phyloP scores from a whole-genome alignment of 2,797 vertebrate genomes.

The Paratrypauchen microcephalus region DNA sequence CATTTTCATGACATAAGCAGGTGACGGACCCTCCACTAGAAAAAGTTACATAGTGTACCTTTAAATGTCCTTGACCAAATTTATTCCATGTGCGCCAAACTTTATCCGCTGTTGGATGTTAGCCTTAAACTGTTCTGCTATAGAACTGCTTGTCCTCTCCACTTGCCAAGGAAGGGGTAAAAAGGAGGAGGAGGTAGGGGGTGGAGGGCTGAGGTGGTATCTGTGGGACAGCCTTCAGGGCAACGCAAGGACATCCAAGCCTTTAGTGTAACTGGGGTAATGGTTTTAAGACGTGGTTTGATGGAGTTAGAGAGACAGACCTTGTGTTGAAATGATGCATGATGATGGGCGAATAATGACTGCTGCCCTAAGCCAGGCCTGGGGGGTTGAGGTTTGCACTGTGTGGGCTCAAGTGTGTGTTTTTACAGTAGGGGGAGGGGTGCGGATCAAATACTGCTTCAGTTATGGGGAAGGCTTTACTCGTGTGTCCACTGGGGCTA shows the following conservation, averaged over 20 bases:
- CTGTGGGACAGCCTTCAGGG: slow-evolving; percentile 7
- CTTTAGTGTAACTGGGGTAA: slow-evolving; percentile 2
- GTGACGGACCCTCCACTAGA: no score
- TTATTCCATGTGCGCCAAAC: background rate
- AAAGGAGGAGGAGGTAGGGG: slow-evolving; percentile 43
- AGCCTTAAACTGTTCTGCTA: slow-evolving; percentile 31
- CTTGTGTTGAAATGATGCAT: slow-evolving; percentile 18
- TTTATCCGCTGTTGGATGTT: background rate
- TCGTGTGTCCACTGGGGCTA: slow-evolving; percentile 38
- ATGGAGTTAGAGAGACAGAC: slow-evolving; percentile 6
- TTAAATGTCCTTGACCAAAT: no score
- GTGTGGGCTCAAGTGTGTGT: slow-evolving; percentile 27
- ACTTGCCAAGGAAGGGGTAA: slow-evolving; percentile 34
- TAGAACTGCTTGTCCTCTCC: slow-evolving; percentile 61
- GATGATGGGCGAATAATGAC: slow-evolving; percentile 43
- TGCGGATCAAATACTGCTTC: slow-evolving; percentile 57
- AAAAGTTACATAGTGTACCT: no score
- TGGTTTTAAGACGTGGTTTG: slow-evolving; percentile 1
- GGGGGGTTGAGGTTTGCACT: slow-evolving; percentile 45
- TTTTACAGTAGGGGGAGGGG: slow-evolving; percentile 43
- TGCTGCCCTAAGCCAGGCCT: slow-evolving; percentile 18
- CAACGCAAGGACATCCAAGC: slow-evolving; percentile 36
- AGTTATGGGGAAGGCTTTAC: slow-evolving; percentile 53
- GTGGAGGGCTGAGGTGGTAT: slow-evolving; percentile 35
- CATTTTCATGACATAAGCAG: no score